Evolutionary conservation across 2,797 vertebrate genomes (phyloP).

Genomic region (Botia kubotai): DNA sequence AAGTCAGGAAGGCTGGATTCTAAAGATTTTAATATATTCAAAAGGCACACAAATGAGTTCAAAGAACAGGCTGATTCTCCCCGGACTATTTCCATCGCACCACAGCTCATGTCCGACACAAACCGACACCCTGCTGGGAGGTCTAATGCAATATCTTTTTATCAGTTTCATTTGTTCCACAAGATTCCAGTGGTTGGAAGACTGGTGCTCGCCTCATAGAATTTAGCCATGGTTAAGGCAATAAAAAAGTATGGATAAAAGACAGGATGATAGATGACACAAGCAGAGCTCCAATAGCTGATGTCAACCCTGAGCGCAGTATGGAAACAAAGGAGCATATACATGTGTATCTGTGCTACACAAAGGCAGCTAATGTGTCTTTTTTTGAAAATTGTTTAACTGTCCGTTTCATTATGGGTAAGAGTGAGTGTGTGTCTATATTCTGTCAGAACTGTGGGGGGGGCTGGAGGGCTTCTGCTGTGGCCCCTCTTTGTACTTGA

Average conservation of each 20-base stretch:
- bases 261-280: constrained; percentile 19
- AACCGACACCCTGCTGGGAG: constrained; percentile 21
- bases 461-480: not conserved
- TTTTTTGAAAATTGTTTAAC: not conserved
- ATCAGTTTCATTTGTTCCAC: constrained; percentile 30
- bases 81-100: constrained; percentile 48
- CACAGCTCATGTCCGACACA: constrained; percentile 34
- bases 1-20: constrained; percentile 54
- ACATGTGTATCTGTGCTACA: not conserved
- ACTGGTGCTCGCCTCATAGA: constrained; percentile 13
- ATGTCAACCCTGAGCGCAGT: not conserved
- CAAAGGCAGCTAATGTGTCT: not conserved
- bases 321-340: constrained; percentile 1
- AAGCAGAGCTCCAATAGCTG: constrained; percentile 14
- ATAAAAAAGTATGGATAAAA: constrained; percentile 37
- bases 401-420: not conserved
- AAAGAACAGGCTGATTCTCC: constrained; percentile 32
- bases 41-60: constrained; percentile 69
- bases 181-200: constrained; percentile 35
- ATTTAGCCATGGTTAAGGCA: constrained; percentile 20
- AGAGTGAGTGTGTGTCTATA: not conserved
- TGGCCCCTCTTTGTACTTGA: constrained; percentile 20
- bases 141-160: constrained; percentile 31
- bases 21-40: constrained; percentile 74
- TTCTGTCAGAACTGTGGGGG: constrained; percentile 29